Base-by-base conservation (phyloP, 2,113 vertebrate genomes). In the Prunella fulvescens region DNA sequence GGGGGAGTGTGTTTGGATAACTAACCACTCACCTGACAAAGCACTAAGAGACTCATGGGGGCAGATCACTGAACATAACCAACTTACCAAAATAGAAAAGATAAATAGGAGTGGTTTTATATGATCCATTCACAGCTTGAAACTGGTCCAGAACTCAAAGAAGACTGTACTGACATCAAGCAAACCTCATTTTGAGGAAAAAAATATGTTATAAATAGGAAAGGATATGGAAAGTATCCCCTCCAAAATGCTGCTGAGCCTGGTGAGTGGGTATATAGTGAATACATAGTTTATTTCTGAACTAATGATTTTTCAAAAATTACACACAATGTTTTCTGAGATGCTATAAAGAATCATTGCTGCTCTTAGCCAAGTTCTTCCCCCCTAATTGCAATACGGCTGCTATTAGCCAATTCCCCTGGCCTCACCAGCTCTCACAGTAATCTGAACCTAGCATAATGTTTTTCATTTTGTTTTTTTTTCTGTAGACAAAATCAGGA, bases 401-500 rank as follows among this genome's bases (percentile, higher is more conserved):
- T 90, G 56, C 57, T 92, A 79, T 91, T 96, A 93, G 20, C 29
- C 33, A 70, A 88, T 86, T 93, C 39, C 85, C 51, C 20, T 3
- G 12, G 67, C 31, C 40, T 74, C 40, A 51, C 31, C 14, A 53
- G 60, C 58, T 92, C 82, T 64, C 71, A 90, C 31, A 37, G 65
- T 65, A 88, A 92, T 88, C 79, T 70, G 74, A 95, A 96, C 71
- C 42, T 17, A 35, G 62, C 67, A 65, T 90, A 89, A 93, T 77
- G 65, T 81, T 91, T 84, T 83, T 54, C 48, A 56, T 84, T 91
- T 89, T 61, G 11, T 1, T 45, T 81, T 94, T 60, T 69, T 58
- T 71, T 78, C 78, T 66, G 50, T 51, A 95, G 80, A 88, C 60
- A 90, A 82, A 95, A 60, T 72, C 76, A 92, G 81, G 83, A 92